Evolutionary conservation across 2,113 vertebrate species (phyloP).

Genomic region (Myotis brandtii): DNA sequence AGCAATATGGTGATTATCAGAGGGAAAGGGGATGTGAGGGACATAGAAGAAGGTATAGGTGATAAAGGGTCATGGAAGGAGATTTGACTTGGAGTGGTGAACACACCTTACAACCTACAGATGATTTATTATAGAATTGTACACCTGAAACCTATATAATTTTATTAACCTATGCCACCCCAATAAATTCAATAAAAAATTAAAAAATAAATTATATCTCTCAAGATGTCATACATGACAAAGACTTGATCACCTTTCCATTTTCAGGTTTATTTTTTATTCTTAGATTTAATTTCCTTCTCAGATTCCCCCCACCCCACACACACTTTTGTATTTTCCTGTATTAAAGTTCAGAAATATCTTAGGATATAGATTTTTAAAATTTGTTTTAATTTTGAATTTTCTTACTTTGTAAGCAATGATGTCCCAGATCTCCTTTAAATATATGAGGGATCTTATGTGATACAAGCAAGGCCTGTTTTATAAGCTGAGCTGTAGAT

Average conservation of each 20-base stretch:
- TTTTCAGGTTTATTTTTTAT: background rate
- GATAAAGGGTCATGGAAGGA: background rate
- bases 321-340: background rate
- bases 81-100: background rate
- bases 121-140: background rate
- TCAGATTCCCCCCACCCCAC: background rate
- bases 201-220: background rate
- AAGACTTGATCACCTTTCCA: background rate
- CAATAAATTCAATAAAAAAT: background rate
- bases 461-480: background rate
- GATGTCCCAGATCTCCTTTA: background rate
- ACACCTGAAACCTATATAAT: background rate
- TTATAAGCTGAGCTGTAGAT: background rate
- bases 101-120: background rate
- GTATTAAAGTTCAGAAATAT: background rate
- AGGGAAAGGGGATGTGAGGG: background rate
- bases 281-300: background rate
- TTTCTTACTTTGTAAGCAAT: background rate
- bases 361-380: background rate
- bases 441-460: background rate
- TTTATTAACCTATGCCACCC: background rate
- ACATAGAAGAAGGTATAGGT: background rate
- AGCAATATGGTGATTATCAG: background rate
- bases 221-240: background rate
- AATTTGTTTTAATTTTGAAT: background rate